Conservation (phyloP, 1,140 invertebrate genomes). For the Platorchestia sp. region DNA sequence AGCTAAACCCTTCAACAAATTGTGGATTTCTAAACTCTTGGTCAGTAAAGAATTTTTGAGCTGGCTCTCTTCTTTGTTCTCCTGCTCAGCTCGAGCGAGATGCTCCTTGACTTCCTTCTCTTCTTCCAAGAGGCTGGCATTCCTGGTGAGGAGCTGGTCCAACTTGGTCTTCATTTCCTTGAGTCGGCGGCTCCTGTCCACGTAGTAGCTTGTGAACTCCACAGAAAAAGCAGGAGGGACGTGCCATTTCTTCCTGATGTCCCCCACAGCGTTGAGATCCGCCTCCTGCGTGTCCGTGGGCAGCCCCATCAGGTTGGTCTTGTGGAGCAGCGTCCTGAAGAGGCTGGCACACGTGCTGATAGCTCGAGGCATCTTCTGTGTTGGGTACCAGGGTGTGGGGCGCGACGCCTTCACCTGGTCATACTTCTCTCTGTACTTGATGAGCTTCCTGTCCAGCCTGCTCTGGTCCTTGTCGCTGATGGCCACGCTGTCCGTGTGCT, state of each 20-base stretch:
- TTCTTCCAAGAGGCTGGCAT: conserved; percentile 79
- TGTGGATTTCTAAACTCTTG: conserved; percentile 64
- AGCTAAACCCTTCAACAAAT: conserved; percentile 65
- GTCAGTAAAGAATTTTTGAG: conserved; percentile 62
- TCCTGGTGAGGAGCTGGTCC: conserved; percentile 82
- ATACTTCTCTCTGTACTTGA: conserved; percentile 72
- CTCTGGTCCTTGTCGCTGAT: conserved; percentile 68
- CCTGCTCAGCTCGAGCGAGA: conserved; percentile 56
- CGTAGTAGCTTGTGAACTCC: conserved; percentile 94
- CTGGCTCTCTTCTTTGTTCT: conserved; percentile 59
- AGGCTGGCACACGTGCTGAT: conserved; percentile 92
- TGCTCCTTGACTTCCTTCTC: conserved; percentile 74
- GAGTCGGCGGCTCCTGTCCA: conserved; percentile 78
- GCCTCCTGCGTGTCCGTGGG: conserved; percentile 86
- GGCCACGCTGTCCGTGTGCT: conserved; percentile 74
- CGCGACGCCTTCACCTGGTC: conserved; percentile 80
- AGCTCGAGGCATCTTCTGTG: conserved; percentile 92
- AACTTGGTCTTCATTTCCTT: conserved; percentile 82
- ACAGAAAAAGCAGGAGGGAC: conserved; percentile 91
- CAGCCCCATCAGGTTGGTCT: conserved; percentile 92
- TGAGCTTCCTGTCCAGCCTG: conserved; percentile 73
- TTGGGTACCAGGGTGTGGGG: conserved; percentile 89
- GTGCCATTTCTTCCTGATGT: conserved; percentile 93
- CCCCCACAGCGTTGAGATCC: conserved; percentile 82
- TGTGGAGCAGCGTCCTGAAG: conserved; percentile 84